Evolutionary conservation across 2,888 invertebrate genomes (phyloP), one percentile per base, ranked within the genome.

Genomic region (Celastrina argiolus): DNA sequence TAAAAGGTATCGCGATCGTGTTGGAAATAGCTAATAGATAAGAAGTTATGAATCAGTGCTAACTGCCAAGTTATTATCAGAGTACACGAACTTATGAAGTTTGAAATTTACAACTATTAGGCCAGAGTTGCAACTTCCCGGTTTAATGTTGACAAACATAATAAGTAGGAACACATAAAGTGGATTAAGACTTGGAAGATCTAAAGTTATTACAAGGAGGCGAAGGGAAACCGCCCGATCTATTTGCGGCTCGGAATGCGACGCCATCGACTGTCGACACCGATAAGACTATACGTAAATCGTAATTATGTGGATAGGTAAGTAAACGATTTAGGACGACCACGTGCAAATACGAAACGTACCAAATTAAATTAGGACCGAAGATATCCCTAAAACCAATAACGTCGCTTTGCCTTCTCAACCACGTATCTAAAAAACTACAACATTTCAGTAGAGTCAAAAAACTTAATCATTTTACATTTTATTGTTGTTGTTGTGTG

Each of bases 161-260:
- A 45, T 18, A 45, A 45, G 42, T 2, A 45, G 42, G 10, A 16
- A 45, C 18, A 16, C 10, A 45, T 18, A 45, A 12, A 64, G 51
- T 34, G 61, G 64, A 66, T 68, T 68, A 68, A 65, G 65, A 67
- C 65, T 67, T 59, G 66, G 63, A 67, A 67, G 51, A 59, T 61
- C 22, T 61, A 61, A 22, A 61, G 61, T 22, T 36, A 39, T 59
- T 51, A n/a, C 34, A 18, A 31, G 45, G 31, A 58, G 34, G 18
- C 41, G 41, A 39, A 65, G 41, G 31, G 39, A 31, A 59, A 66
- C 41, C 22, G 36, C 26, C 34, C 56, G 56, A 41, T 56, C 59
- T 66, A 66, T 66, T 66, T 66, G 59, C 28, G 66, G 66, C 59
- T 41, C 22, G 66, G 66, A 66, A 66, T 66, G 66, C 45, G 59